Conservation (phyloP, 2,797 vertebrate genomes). For the Ataeniobius toweri region DNA sequence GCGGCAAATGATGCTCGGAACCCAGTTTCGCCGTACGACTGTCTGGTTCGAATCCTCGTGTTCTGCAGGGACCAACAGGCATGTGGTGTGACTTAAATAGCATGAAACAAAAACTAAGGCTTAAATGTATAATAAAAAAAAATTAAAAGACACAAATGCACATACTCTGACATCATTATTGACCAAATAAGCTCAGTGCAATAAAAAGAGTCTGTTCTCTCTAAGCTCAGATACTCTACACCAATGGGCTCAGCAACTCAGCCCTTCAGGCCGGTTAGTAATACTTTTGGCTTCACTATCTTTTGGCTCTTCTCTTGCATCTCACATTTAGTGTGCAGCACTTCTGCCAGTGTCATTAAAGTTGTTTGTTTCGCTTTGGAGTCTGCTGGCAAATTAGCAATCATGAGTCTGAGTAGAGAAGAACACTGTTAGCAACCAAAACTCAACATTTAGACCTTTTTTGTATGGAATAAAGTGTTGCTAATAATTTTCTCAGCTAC, state of each 20-base stretch:
- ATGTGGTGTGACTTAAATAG: not conserved
- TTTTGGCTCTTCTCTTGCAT: constrained; percentile 14
- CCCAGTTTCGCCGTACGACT: constrained; percentile 75
- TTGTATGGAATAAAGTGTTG: not conserved
- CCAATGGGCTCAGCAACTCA: not conserved
- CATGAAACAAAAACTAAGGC: not conserved
- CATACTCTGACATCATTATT: not conserved
- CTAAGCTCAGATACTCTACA: constrained; percentile 6
- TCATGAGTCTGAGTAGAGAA: not conserved
- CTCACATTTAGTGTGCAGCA: constrained; percentile 9
- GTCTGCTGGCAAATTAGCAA: not conserved
- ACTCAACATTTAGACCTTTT: not conserved
- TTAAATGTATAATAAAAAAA: not conserved
- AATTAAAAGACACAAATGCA: not conserved
- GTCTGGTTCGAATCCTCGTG: not conserved
- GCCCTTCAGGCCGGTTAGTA: not conserved
- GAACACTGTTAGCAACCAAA: not conserved
- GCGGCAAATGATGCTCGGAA: constrained; percentile 65
- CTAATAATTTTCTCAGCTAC: too few species aligned
- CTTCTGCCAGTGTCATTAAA: constrained; percentile 2
- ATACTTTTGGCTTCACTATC: constrained; percentile 17
- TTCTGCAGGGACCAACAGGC: constrained; percentile 25
- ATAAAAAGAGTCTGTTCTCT: not conserved
- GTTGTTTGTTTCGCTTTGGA: not conserved
- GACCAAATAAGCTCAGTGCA: not conserved